Evolutionary conservation across 2,797 vertebrate genomes (phyloP).

Genomic region (Thripadectes ignobilis): DNA sequence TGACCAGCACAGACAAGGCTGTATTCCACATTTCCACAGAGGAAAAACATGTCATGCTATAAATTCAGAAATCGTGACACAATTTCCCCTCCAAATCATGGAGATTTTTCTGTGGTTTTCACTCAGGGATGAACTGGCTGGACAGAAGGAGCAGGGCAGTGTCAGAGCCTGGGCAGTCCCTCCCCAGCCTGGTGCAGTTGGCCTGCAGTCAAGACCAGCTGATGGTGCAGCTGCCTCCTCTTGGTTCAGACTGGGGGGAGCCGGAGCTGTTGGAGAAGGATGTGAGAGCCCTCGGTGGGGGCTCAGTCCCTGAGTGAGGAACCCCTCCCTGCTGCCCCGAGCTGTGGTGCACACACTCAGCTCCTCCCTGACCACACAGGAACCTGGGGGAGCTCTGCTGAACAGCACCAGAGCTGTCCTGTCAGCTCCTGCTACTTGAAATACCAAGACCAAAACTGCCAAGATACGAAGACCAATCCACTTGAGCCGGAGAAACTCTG

Average conservation of each 20-base stretch:
- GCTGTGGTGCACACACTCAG: not conserved
- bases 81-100: not conserved
- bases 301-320: not conserved
- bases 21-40: not conserved
- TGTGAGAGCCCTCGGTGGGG: rapidly evolving
- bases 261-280: not conserved
- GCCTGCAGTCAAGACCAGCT: not conserved
- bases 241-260: not conserved
- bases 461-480: not conserved
- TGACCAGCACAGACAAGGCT: not conserved
- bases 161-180: not conserved
- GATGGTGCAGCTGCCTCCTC: not conserved
- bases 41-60: not conserved
- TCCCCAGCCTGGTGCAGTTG: rapidly evolving
- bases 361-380: not conserved
- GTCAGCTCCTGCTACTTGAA: not conserved
- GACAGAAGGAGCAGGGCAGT: not conserved
- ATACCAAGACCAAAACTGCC: not conserved
- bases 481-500: not conserved
- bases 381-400: not conserved
- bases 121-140: not conserved
- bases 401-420: not conserved
- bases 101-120: not conserved
- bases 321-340: not conserved
- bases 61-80: not conserved